Conservation (phyloP, 2,797 vertebrate genomes). For the Anolis apletophallus region DNA sequence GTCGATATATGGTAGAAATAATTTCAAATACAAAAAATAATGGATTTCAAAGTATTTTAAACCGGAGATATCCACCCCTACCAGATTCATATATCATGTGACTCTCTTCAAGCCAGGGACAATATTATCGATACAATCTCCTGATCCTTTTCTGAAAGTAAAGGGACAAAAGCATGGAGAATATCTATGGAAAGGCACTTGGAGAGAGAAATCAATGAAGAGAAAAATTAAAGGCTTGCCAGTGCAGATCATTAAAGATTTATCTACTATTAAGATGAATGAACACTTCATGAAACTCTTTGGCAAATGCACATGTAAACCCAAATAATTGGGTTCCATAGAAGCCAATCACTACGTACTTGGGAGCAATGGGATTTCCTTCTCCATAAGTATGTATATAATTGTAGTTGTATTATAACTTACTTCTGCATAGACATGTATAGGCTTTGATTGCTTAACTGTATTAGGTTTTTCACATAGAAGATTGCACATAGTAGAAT, state of each 20-base stretch:
- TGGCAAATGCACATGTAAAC: not conserved
- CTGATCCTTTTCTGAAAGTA: not conserved
- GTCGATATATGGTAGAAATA: no score
- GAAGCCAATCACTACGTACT: not conserved
- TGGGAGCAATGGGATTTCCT: not conserved
- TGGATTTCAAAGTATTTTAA: no score
- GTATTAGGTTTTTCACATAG: not conserved
- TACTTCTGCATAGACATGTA: not conserved
- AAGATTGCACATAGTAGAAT: not conserved
- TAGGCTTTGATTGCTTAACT: not conserved
- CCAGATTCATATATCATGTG: not conserved
- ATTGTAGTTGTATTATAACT: not conserved
- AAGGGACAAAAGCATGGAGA: not conserved
- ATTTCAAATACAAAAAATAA: no score
- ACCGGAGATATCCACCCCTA: no score
- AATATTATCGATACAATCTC: constrained; percentile 19
- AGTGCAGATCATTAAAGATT: not conserved
- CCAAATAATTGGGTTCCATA: not conserved
- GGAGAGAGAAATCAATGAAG: constrained; percentile 44
- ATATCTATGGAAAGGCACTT: constrained; percentile 1
- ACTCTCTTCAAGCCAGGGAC: not conserved
- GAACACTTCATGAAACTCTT: not conserved
- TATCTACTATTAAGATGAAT: constrained; percentile 13
- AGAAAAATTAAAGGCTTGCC: not conserved
- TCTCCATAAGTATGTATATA: not conserved